These are phyloP conservation scores for Sarcophaga peregrina DNA, from an alignment of 1,140 invertebrate genomes.

Conservation along the genomic window DNA sequence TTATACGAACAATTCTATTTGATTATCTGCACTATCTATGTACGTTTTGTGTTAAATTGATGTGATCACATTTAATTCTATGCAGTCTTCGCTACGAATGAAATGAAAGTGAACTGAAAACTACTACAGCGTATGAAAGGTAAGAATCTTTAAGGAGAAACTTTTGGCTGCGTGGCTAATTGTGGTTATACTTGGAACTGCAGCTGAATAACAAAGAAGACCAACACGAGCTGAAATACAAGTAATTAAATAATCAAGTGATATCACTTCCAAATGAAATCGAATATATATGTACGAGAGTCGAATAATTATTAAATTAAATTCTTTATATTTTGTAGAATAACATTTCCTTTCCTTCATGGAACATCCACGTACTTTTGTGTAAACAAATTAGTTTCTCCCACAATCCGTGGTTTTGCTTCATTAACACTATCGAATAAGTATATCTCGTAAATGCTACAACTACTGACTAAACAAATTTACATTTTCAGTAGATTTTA, in stretches of 20 bases:
- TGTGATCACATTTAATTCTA: too few relatives aligned
- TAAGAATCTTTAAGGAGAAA: not conserved
- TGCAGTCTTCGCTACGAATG: too few relatives aligned
- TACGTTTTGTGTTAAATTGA: too few relatives aligned
- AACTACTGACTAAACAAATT: not conserved
- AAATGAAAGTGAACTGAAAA: conserved; percentile 16
- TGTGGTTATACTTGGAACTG: conserved; percentile 8
- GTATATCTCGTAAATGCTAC: not conserved
- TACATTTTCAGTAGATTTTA: not conserved
- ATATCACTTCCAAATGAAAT: not conserved
- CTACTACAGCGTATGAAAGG: not conserved
- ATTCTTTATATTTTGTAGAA: not conserved
- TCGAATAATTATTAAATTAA: not conserved
- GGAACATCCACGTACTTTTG: not conserved
- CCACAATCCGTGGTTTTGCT: not conserved
- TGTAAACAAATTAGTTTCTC: not conserved
- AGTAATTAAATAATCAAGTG: too few relatives aligned
- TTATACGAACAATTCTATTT: too few relatives aligned
- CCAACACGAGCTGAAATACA: not conserved
- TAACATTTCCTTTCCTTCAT: not conserved
- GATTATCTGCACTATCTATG: too few relatives aligned
- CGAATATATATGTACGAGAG: not conserved
- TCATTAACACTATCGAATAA: conserved; percentile 10
- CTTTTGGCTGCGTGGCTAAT: conserved; percentile 16
- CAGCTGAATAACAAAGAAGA: not conserved